These are phyloP conservation scores for Megastigmus dorsalis DNA, from an alignment of 2,888 invertebrate species.

Conservation along the genomic window DNA sequence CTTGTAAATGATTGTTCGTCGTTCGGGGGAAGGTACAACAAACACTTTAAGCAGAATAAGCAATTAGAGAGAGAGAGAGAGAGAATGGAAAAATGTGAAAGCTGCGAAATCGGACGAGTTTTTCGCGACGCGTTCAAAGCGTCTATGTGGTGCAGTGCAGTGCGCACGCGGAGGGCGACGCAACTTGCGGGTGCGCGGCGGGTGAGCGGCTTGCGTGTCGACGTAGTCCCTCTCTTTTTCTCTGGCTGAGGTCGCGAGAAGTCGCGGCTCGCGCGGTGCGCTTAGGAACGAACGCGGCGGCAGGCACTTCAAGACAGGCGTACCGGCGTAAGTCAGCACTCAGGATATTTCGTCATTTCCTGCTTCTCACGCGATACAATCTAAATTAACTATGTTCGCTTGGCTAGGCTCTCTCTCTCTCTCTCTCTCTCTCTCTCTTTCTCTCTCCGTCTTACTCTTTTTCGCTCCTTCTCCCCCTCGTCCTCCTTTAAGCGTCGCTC, in stretches of 20 bases:
- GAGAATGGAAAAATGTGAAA: neutral
- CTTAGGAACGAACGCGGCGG: constrained; percentile 24
- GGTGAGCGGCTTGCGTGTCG: constrained; percentile 25
- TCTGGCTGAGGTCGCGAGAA: constrained; percentile 46
- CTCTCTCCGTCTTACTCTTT: constrained; percentile 10
- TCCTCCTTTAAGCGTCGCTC: constrained; percentile 38
- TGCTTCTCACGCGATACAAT: constrained; percentile 75
- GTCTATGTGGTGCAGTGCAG: too few relatives aligned
- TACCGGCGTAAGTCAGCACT: constrained; percentile 72
- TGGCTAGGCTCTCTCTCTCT: constrained; percentile 72
- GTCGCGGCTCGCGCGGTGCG: constrained; percentile 3
- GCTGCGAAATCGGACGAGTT: neutral
- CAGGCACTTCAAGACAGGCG: constrained; percentile 54
- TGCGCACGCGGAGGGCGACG: neutral
- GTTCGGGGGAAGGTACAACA: too few relatives aligned
- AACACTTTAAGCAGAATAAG: too few relatives aligned
- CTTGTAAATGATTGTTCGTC: neutral
- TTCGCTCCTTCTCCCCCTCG: constrained; percentile 23
- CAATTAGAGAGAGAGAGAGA: neutral
- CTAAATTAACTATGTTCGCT: constrained; percentile 75
- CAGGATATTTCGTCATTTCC: constrained; percentile 75
- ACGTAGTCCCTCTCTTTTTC: constrained; percentile 25
- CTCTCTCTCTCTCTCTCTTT: constrained; percentile 44
- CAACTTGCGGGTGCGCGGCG: constrained; percentile 10
- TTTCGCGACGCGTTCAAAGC: constrained; percentile 23